phyloP scores from a whole-genome alignment of 2,888 invertebrate species.

The Prosopocoilus inquinatus region DNA sequence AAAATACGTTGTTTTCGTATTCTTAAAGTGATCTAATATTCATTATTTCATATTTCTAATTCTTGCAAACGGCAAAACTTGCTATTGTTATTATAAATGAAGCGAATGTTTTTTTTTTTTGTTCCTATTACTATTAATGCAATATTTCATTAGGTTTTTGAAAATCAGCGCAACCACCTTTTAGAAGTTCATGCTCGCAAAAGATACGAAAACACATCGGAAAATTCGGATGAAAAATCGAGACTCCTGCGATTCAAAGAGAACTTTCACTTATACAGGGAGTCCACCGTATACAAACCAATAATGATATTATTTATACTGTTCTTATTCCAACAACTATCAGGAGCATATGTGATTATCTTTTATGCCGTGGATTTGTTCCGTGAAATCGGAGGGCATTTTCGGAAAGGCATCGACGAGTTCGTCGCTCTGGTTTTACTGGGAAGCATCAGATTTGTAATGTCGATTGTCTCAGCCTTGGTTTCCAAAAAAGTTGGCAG shows the following conservation, averaged over 20 bases:
- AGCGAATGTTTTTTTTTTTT: too few relatives aligned
- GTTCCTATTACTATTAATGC: conserved; percentile 1
- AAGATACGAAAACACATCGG: neutral
- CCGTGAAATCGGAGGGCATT: conserved; percentile 50
- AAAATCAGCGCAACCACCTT: conserved; percentile 17
- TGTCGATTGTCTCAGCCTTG: conserved; percentile 53
- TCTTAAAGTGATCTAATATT: too few relatives aligned
- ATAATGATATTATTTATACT: conserved; percentile 50
- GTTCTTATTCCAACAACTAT: conserved; percentile 57
- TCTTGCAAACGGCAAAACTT: neutral
- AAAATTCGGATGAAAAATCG: neutral
- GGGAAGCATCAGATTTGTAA: conserved; percentile 54
- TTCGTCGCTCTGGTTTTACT: conserved; percentile 53
- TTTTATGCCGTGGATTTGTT: conserved; percentile 59
- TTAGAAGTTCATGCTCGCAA: neutral
- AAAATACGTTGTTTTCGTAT: too few relatives aligned
- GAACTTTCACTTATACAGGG: conserved; percentile 34
- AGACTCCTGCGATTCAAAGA: conserved; percentile 25
- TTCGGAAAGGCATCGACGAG: conserved; percentile 50
- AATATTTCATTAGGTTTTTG: conserved; percentile 27
- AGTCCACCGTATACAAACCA: conserved; percentile 55
- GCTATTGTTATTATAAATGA: neutral
- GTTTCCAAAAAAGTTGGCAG: conserved; percentile 54
- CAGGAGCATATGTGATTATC: conserved; percentile 58
- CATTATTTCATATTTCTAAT: too few relatives aligned